phyloP scores from a whole-genome alignment of 2,888 invertebrate genomes.

The Synanthedon andrenaeformis region DNA sequence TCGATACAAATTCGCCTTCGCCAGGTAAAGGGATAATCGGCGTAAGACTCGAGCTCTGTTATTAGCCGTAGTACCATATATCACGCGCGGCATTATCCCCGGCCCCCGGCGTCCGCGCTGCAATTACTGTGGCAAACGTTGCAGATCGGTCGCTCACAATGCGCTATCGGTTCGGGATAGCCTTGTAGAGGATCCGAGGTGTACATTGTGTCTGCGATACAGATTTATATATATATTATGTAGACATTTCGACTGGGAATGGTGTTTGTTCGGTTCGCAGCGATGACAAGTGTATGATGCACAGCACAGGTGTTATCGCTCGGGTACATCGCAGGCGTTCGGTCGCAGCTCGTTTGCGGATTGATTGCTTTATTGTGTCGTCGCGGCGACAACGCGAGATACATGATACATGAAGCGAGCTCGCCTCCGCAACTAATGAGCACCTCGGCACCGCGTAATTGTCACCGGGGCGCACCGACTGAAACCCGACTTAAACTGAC shows the following conservation, averaged over 20 bases:
- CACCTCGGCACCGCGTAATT: conserved; percentile 44
- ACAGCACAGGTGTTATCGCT: conserved; percentile 25
- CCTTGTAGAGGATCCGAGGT: conserved; percentile 9
- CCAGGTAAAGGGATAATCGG: conserved; percentile 64
- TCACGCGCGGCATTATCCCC: conserved; percentile 58
- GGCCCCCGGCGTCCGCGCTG: conserved; percentile 56
- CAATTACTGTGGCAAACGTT: conserved; percentile 50
- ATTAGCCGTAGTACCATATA: conserved; percentile 67
- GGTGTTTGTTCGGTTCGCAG: background rate
- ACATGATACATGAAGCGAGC: conserved; percentile 63
- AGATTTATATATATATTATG: too few species aligned
- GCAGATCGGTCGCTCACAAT: conserved; percentile 36
- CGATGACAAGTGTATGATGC: conserved; percentile 9
- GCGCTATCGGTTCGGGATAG: conserved; percentile 31
- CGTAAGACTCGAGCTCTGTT: conserved; percentile 50
- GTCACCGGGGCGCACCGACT: conserved; percentile 24
- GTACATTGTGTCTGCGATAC: background rate
- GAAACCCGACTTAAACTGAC: conserved; percentile 10
- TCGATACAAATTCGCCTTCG: conserved; percentile 64
- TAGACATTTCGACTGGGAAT: too few species aligned
- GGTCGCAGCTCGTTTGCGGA: conserved; percentile 45
- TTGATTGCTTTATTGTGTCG: conserved; percentile 67
- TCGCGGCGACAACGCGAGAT: conserved; percentile 47
- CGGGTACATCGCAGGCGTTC: conserved; percentile 21
- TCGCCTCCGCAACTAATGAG: conserved; percentile 51